Evolutionary conservation across 1,140 invertebrate genomes (phyloP).

Genomic region (Hylaeus volcanicus): DNA sequence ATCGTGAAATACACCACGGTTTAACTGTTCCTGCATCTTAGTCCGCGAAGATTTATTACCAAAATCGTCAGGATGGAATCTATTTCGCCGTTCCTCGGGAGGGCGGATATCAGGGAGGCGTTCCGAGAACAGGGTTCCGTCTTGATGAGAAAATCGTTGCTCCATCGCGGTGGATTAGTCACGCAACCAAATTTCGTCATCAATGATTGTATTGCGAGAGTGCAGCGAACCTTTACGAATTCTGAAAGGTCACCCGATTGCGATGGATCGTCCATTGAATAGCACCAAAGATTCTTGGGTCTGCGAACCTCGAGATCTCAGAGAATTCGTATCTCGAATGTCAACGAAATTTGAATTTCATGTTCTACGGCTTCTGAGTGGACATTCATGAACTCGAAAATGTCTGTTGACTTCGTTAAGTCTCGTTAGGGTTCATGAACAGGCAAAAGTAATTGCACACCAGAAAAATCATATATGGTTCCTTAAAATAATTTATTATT

Average conservation of each 20-base stretch:
- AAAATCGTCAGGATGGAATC: background rate
- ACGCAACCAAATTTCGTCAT: constrained; percentile 62
- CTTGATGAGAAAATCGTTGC: constrained; percentile 64
- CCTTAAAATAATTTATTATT: too few species aligned
- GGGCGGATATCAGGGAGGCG: constrained; percentile 28
- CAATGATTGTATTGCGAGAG: constrained; percentile 68
- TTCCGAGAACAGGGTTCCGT: background rate
- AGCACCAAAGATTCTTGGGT: too few species aligned
- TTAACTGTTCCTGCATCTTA: background rate
- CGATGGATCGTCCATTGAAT: constrained; percentile 61
- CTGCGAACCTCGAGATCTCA: too few species aligned
- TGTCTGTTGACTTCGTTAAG: too few species aligned
- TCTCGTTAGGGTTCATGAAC: too few species aligned
- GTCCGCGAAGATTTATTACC: constrained; percentile 14
- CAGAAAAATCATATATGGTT: too few species aligned
- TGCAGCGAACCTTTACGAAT: constrained; percentile 72
- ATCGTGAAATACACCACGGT: background rate
- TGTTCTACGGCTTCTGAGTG: too few species aligned
- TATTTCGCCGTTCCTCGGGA: background rate
- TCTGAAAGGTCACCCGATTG: constrained; percentile 73
- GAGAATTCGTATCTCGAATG: too few species aligned
- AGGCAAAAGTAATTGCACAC: too few species aligned
- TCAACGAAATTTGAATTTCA: too few species aligned
- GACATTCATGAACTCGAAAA: too few species aligned
- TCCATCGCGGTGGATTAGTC: constrained; percentile 66